Percentiles rank a stretch among this genome's conserved stretches.
Conservation (phyloP, 2,888 invertebrate genomes). For the Metallyticus violacea region DNA sequence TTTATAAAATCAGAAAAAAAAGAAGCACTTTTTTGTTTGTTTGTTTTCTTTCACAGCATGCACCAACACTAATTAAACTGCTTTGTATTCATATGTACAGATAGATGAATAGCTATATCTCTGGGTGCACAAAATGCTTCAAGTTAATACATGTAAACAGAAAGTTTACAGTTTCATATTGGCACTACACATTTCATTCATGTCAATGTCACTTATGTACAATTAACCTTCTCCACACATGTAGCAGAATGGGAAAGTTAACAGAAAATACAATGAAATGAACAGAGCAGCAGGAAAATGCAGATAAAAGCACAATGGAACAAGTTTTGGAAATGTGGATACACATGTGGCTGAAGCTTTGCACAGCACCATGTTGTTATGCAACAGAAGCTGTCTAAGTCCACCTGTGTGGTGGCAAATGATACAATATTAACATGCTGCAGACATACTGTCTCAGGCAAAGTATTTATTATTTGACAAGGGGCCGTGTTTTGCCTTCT, state of each 20-base stretch:
- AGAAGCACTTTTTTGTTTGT: background rate
- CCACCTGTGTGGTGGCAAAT: background rate
- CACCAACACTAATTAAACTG: background rate
- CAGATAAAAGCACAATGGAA: background rate
- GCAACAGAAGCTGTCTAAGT: background rate
- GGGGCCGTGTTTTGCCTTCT: conserved; percentile 80
- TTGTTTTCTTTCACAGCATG: background rate
- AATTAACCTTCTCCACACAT: background rate
- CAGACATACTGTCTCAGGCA: background rate
- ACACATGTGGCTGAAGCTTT: background rate
- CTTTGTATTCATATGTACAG: background rate
- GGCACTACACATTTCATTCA: background rate
- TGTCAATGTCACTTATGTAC: background rate
- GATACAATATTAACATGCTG: background rate
- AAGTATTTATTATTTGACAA: conserved; percentile 69
- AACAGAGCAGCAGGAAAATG: background rate
- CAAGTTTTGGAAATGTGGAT: background rate
- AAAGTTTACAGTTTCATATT: background rate
- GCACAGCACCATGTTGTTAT: background rate
- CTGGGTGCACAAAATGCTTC: background rate
- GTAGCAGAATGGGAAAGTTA: background rate
- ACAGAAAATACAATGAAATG: background rate
- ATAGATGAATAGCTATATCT: background rate
- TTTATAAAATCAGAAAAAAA: background rate
- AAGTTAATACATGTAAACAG: background rate